Evolutionary conservation across 2,888 invertebrate species (phyloP).

Genomic region (Dicyrtomina minuta): DNA sequence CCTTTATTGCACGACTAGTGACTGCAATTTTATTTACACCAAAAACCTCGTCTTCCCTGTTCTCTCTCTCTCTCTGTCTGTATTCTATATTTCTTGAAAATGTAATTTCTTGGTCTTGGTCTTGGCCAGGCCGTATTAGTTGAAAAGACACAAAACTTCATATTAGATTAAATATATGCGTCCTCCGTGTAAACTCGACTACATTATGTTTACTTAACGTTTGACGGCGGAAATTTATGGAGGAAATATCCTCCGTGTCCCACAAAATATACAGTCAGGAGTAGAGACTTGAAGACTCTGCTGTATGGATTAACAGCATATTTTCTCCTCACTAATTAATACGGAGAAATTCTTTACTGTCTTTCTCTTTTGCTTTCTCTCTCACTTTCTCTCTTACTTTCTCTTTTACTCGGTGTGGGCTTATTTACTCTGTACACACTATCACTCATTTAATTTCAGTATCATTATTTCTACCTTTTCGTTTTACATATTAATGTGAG

Average conservation of each 20-base stretch:
- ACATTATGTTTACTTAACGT: slow-evolving; percentile 11
- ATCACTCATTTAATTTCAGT: too few species aligned
- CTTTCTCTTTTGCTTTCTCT: slow-evolving; percentile 9
- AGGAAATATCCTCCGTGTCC: slow-evolving; percentile 7
- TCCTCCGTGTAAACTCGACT: background rate
- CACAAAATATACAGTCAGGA: too few species aligned
- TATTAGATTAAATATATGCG: slow-evolving; percentile 8
- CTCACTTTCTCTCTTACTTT: slow-evolving; percentile 17
- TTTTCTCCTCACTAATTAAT: slow-evolving; percentile 1
- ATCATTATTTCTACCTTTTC: too few species aligned
- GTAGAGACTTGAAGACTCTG: too few species aligned
- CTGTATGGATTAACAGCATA: background rate
- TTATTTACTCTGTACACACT: background rate
- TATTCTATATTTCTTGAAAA: background rate
- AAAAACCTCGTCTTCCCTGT: background rate
- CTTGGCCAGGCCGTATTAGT: slow-evolving; percentile 1
- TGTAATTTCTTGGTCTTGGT: too few species aligned
- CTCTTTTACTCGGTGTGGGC: background rate
- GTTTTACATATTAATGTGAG: too few species aligned
- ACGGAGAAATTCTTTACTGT: background rate
- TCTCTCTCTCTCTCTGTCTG: background rate
- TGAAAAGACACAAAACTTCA: background rate
- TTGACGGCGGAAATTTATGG: slow-evolving; percentile 1
- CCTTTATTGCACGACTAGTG: slow-evolving; percentile 7
- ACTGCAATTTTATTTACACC: too few species aligned